Base-by-base conservation (phyloP, 2,888 invertebrate genomes). In the Melieria picta region DNA sequence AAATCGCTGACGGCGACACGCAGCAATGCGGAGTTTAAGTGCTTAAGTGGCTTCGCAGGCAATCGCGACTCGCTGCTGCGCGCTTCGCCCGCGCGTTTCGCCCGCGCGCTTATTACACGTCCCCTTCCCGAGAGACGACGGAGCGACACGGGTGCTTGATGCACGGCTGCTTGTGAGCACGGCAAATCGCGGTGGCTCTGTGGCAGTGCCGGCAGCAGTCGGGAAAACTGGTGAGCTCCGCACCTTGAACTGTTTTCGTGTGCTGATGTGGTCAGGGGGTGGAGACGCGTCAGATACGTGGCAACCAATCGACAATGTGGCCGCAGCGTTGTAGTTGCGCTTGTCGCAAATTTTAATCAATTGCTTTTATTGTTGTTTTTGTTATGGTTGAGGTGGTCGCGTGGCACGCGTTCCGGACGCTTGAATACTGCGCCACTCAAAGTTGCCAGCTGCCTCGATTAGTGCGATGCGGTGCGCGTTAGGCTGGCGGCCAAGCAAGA, bases 1-100 rank as follows among this genome's bases (percentile, higher is more conserved):
- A 77, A 78, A 72, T 75, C 75, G 79, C 78, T 76, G 75, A 76
- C 76, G 76, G 76, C 77, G 75, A 76, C 77, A 78, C 75, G 72
- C 71, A 75, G 46, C 75, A 77, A 52, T 50, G 60, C 45, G 43
- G 50, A 60, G 60, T 50, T 60, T 60, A 43, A 46, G 69, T 62
- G 47, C 56, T 55, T 62, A 45, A 69, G 62, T 56, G 62, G 62
- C 42, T 62, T 60, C 46, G 16, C 9, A 13, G n/a, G 13, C 47
- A 13, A 16, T 46, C 43, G 16, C 10, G 30, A 30, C 30, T 30
- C 30, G 30, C 30, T 30, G 30, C 30, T 1, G 30, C 30, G 30
- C 30, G 30, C 30, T 30, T 30, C 30, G 30, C 30, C 30, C 30
- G 30, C 30, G 30, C 30, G 30, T n/a, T 30, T 30, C 30, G 30